Conservation (phyloP, 1,140 invertebrate genomes). For the Laodelphax striatellus region DNA sequence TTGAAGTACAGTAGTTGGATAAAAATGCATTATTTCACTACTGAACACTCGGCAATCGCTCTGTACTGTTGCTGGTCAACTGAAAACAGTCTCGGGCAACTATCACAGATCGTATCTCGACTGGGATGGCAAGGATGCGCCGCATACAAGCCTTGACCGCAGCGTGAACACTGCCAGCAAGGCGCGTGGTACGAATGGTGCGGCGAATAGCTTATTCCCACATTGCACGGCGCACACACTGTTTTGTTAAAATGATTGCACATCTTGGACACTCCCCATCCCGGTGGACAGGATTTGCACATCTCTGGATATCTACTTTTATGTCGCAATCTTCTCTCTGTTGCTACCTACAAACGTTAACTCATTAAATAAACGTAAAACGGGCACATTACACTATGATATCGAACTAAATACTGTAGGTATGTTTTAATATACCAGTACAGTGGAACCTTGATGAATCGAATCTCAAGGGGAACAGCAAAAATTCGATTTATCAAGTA, state of each 20-base stretch:
- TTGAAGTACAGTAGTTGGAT: no score
- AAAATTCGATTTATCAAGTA: no score
- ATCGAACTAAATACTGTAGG: no score
- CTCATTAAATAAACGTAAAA: no score
- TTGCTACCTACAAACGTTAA: no score
- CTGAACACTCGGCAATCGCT: no score
- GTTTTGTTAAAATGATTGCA: conserved; percentile 32
- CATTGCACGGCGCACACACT: conserved; percentile 31
- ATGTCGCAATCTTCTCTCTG: conserved; percentile 23
- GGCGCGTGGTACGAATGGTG: conserved; percentile 32
- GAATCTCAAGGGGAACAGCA: no score
- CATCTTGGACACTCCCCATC: conserved; percentile 34
- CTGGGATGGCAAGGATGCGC: conserved; percentile 33
- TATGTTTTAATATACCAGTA: no score
- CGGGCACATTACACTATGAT: no score
- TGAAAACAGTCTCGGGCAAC: conserved; percentile 27
- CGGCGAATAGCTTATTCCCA: conserved; percentile 33
- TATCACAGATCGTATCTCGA: conserved; percentile 38
- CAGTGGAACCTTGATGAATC: no score
- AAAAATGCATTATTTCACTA: neutral
- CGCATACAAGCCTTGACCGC: conserved; percentile 37
- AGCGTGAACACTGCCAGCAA: conserved; percentile 38
- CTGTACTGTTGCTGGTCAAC: neutral
- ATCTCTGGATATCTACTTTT: conserved; percentile 25
- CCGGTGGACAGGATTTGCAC: conserved; percentile 33